Conservation (phyloP, 2,888 invertebrate species). For the Drosophila neotestacea region DNA sequence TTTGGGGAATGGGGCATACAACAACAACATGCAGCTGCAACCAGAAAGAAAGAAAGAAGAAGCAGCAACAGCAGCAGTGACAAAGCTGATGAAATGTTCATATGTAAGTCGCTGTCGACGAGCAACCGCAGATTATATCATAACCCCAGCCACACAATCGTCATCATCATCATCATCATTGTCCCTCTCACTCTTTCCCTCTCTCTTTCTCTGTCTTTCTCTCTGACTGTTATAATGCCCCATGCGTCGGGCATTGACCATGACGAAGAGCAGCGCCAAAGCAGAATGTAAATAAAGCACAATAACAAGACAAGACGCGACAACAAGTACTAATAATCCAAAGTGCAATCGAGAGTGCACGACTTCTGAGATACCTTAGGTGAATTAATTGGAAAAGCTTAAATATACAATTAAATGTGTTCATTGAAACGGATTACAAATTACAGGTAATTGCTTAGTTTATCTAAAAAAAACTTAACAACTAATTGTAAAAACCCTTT, state of each 20-base stretch:
- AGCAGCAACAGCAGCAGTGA: constrained; percentile 15
- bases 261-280: constrained; percentile 77
- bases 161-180: constrained; percentile 32
- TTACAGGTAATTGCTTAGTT: too few relatives aligned
- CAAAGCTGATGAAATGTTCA: constrained; percentile 60
- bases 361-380: constrained; percentile 25
- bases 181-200: constrained; percentile 6
- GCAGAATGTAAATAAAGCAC: constrained; percentile 77
- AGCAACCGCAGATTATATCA: constrained; percentile 81
- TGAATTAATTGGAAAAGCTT: background rate
- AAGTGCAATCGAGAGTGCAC: constrained; percentile 36
- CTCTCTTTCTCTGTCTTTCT: constrained; percentile 3
- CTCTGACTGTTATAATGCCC: constrained; percentile 66
- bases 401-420: too few relatives aligned
- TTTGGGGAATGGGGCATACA: constrained; percentile 8
- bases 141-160: constrained; percentile 61
- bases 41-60: constrained; percentile 17
- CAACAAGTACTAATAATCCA: constrained; percentile 37
- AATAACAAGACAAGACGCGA: constrained; percentile 61
- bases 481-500: too few relatives aligned
- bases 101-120: constrained; percentile 54
- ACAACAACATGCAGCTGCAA: constrained; percentile 53
- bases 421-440: too few relatives aligned
- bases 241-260: constrained; percentile 84
- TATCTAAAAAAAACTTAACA: too few relatives aligned